Percentiles rank a stretch among this genome's conserved stretches.
phyloP scores from a whole-genome alignment of 2,888 invertebrate species.

The Zygogramma bicolorata region DNA sequence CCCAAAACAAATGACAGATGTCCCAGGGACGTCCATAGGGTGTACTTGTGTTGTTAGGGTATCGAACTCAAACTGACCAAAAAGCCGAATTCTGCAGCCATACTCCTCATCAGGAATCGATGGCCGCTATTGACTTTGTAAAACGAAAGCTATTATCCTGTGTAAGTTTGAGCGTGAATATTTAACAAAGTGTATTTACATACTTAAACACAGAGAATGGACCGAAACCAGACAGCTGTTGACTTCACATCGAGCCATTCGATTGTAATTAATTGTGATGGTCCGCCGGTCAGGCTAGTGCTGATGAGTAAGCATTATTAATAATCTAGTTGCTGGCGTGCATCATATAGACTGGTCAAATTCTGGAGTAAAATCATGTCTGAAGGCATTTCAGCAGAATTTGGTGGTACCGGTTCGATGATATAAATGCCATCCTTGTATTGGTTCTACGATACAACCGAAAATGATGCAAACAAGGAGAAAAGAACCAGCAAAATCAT shows the following conservation, averaged over 20 bases:
- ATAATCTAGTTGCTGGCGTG: conserved; percentile 53
- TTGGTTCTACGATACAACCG: too few species aligned
- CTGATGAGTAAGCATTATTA: conserved; percentile 58
- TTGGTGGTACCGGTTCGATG: too few species aligned
- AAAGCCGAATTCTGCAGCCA: conserved; percentile 12
- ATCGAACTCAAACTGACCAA: not conserved
- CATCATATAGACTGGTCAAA: not conserved
- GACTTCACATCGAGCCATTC: conserved; percentile 56
- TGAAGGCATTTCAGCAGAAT: not conserved
- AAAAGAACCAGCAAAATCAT: too few species aligned
- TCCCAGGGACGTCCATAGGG: too few species aligned
- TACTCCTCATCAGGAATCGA: conserved; percentile 33
- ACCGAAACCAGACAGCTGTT: conserved; percentile 52
- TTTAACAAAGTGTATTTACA: conserved; percentile 41
- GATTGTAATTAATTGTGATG: conserved; percentile 62
- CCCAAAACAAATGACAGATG: too few species aligned
- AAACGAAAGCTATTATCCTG: conserved; percentile 36
- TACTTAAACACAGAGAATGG: conserved; percentile 44
- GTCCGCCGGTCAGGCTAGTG: conserved; percentile 50
- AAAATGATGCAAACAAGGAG: too few species aligned
- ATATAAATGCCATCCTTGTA: too few species aligned
- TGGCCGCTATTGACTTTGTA: conserved; percentile 37
- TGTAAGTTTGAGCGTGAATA: conserved; percentile 32
- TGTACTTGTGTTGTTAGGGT: too few species aligned
- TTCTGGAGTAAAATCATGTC: not conserved